Evolutionary conservation across 2,888 invertebrate species (phyloP), one percentile per base, ranked within the genome.

Genomic region (Cremastinae sp.): DNA sequence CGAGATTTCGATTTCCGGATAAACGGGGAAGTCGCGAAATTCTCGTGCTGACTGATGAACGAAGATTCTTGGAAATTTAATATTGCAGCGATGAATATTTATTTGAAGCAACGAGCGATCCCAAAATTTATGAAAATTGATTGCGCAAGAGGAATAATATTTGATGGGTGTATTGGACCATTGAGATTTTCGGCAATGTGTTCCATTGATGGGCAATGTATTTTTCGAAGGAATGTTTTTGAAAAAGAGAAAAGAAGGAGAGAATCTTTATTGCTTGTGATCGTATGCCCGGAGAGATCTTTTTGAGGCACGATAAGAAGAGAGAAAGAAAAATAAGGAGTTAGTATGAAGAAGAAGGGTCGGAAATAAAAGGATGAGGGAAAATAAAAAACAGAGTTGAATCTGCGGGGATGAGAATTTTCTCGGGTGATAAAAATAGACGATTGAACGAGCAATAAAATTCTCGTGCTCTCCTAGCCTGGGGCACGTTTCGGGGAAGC

Each of bases 401-500:
- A 68, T 71, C 73, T 74, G 78, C 81, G 74, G 75, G 78, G 59
- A 74, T 76, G 78, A 78, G 79, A 72, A 70, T 66, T 76, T 72
- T 68, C 69, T 71, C 72, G 71, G 64, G 65, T 61, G 68, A 51
- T 73, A 76, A 59, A 66, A 64, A 28, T 28, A 28, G 79, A 76
- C 79, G 81, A 83, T 81, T 83, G 81, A 83, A 80, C 80, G 80
- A 75, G 81, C 79, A 81, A 83, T 81, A 81, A 83, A 83, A 81
- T 81, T 76, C 75, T 81, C 79, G 79, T 78, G 65, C 43, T 70
- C 49, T 56, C 66, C 64, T 20, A 51, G 74, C 66, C 51, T 8
- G 53, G 28, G 65, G 70, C 68, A 37, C 55, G 35, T 41, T 37
- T 47, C 41, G 35, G 53, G 37, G 55, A 18, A 61, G 37, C 14